Base-by-base conservation (phyloP, 2,797 vertebrate genomes). In the Coreius guichenoti region DNA sequence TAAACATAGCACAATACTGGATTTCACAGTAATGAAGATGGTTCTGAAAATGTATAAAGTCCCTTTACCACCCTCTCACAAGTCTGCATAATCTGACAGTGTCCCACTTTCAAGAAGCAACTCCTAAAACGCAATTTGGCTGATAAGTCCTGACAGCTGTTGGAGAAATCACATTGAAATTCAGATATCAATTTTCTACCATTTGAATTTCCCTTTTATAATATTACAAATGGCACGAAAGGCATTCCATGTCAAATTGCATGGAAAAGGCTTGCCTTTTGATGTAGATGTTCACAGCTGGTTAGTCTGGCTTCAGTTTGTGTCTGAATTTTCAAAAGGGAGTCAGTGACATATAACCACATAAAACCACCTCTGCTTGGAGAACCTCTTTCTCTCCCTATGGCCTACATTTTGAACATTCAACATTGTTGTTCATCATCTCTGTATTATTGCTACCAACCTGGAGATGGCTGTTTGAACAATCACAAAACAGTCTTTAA, bases 131-230 rank as follows among this genome's bases (percentile, higher is more conserved):
- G 47, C 68, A 77, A 85, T 87, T 80, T 80, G 58, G 51, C 51
- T 74, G 70, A 77, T 87, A 51, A 31, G 14, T 68, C 65, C 39
- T 81, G 86, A 86, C 88, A 74, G 68, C 56, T 80, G 33, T 80
- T 39, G 58, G 36, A 87, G 67, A 77, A 82, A 81, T 86, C 88
- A 78, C 77, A 76, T 61, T 54, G 65, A 74, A 87, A 87, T 82
- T 80, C 88, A 58, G 81, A 68, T 65, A 72, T 87, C 73, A 78
- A 68, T 89, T 86, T 86, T 63, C 72, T 68, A 80, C 70, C 76
- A 54, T 86, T 74, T 86, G 63, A 86, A 80, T 78, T 72, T 74
- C 13, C 36, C 61, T 61, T 83, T 82, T 63, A 87, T 83, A 84
- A 73, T 86, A 69, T 79, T 67, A 74, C 61, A 73, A 67, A 79